Percentiles rank a stretch among this genome's conserved stretches.
Conservation (phyloP, 2,888 invertebrate species). For the Lutraria lutraria region DNA sequence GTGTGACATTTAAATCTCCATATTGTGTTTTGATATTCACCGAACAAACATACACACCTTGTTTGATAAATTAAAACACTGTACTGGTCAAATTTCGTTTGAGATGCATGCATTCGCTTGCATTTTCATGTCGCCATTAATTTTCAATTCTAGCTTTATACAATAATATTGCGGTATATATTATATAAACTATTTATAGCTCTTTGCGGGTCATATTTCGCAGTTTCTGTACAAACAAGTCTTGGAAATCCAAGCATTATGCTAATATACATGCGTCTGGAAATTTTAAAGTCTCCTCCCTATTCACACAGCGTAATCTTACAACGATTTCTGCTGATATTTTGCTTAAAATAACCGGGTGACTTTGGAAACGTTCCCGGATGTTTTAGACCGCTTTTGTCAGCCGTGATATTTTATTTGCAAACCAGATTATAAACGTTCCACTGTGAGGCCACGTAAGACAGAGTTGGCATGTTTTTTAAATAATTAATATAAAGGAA, state of each 20-base stretch:
- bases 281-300: not conserved
- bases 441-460: not conserved
- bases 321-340: not conserved
- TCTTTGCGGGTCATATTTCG: not conserved
- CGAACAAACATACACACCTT: not conserved
- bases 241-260: not conserved
- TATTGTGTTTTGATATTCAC: not conserved
- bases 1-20: not conserved
- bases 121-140: not conserved
- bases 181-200: not conserved
- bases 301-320: not conserved
- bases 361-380: not conserved
- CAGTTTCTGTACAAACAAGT: not conserved
- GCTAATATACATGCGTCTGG: conserved; percentile 10
- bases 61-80: not conserved
- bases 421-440: not conserved
- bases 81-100: not conserved
- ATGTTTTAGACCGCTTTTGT: not conserved
- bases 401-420: not conserved
- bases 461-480: not conserved
- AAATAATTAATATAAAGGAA: not conserved
- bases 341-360: not conserved
- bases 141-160: not conserved
- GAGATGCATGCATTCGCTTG: not conserved
- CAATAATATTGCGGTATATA: not conserved